Percentiles rank a stretch among this genome's conserved stretches.
Conservation (phyloP, 2,113 vertebrate species). For the Rhipidura dahli region DNA sequence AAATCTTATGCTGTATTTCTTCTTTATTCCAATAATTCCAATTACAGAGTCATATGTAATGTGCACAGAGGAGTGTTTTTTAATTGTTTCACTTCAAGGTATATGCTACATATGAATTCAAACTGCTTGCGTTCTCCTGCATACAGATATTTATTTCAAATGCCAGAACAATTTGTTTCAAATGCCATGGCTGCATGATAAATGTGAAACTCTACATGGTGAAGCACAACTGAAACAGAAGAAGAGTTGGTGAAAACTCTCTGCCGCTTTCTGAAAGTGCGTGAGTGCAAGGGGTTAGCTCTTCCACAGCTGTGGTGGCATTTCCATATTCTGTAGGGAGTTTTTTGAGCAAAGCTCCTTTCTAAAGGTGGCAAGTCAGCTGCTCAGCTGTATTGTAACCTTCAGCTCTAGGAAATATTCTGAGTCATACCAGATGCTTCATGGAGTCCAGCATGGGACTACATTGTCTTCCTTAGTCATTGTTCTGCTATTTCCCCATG, state of each 20-base stretch:
- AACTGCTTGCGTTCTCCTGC: background rate
- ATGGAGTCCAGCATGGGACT: background rate
- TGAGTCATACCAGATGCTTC: slow-evolving; percentile 40
- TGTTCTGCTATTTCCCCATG: background rate
- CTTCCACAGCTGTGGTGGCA: background rate
- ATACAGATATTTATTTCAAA: background rate
- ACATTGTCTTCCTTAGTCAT: slow-evolving; percentile 43
- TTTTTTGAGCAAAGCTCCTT: background rate
- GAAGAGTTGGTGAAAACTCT: background rate
- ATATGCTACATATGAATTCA: background rate
- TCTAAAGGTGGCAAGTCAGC: background rate
- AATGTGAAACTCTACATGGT: background rate
- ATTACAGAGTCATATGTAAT: background rate
- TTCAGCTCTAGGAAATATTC: slow-evolving; percentile 44
- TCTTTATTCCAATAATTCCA: background rate
- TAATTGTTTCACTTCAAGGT: background rate
- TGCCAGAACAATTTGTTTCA: background rate
- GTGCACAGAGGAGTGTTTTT: background rate
- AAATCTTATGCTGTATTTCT: background rate
- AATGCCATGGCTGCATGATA: background rate
- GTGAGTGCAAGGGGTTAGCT: background rate
- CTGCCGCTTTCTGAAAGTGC: background rate
- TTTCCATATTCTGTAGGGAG: background rate
- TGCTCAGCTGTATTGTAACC: background rate
- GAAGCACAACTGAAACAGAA: background rate